These are phyloP conservation scores for Pogonognathellus flavescens DNA, from an alignment of 1,140 invertebrate genomes.

Conservation along the genomic window DNA sequence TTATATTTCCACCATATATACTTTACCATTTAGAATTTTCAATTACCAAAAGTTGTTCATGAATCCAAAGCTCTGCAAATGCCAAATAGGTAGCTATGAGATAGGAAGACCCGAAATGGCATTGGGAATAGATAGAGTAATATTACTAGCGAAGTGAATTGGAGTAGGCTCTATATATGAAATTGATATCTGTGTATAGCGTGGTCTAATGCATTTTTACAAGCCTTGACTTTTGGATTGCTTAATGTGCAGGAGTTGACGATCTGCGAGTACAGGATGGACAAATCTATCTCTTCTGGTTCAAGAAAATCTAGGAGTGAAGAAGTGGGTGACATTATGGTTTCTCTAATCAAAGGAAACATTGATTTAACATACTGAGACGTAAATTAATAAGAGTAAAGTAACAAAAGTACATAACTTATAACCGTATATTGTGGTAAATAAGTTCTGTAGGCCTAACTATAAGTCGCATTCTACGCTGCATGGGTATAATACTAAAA, in stretches of 20 bases:
- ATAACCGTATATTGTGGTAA: too few species aligned
- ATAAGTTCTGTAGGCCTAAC: too few species aligned
- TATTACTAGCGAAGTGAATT: background rate
- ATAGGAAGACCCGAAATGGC: background rate
- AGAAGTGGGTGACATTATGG: background rate
- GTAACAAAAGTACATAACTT: too few species aligned
- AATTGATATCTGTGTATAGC: background rate
- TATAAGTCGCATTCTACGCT: background rate
- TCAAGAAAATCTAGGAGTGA: constrained; percentile 84
- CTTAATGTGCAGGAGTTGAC: constrained; percentile 80
- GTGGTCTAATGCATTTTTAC: too few species aligned
- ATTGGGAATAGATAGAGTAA: background rate
- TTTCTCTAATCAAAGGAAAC: background rate
- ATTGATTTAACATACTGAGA: too few species aligned
- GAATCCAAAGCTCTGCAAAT: too few species aligned
- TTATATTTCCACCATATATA: too few species aligned
- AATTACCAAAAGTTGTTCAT: too few species aligned
- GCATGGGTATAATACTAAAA: background rate
- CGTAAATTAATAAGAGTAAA: too few species aligned
- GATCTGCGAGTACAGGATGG: constrained; percentile 85
- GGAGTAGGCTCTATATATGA: background rate
- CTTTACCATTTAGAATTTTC: too few species aligned
- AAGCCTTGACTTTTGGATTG: constrained; percentile 31
- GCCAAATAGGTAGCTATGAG: background rate
- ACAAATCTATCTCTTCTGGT: constrained; percentile 90